These are phyloP conservation scores for Thaumetopoea pityocampa DNA, from an alignment of 1,140 invertebrate species.

Conservation along the genomic window DNA sequence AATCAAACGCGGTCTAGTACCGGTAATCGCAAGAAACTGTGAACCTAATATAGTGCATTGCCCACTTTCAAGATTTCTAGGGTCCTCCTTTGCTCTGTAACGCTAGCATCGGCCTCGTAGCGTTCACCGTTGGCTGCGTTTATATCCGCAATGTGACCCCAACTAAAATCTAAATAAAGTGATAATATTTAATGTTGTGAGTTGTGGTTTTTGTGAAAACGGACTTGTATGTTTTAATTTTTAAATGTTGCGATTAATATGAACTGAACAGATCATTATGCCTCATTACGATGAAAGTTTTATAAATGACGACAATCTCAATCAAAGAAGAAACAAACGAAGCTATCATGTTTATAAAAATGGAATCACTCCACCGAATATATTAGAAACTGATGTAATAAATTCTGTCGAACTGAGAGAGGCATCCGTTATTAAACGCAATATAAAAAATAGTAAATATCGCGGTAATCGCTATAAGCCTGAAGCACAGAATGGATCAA, in stretches of 20 bases:
- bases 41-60: slow-evolving; percentile 37
- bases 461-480: slow-evolving; percentile 47
- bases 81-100: slow-evolving; percentile 48
- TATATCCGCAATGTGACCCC: slow-evolving; percentile 23
- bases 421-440: slow-evolving; percentile 60
- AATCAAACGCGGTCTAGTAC: too few species aligned
- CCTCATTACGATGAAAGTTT: slow-evolving; percentile 75
- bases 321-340: slow-evolving; percentile 71
- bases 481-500: slow-evolving; percentile 14
- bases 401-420: slow-evolving; percentile 54
- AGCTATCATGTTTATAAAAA: slow-evolving; percentile 73
- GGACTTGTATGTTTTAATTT: too few species aligned
- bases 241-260: too few species aligned
- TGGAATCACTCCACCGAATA: slow-evolving; percentile 45
- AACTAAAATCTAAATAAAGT: slow-evolving; percentile 9
- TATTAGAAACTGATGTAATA: slow-evolving; percentile 45
- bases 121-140: slow-evolving; percentile 26
- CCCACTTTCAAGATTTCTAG: slow-evolving; percentile 61
- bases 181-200: too few species aligned
- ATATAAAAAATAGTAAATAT: slow-evolving; percentile 65
- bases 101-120: slow-evolving; percentile 21
- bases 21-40: slow-evolving; percentile 10
- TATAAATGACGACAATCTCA: slow-evolving; percentile 69
- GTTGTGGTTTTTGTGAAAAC: slow-evolving; percentile 23
- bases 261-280: too few species aligned